Percentiles rank a stretch among this genome's conserved stretches.
Evolutionary conservation across 2,113 vertebrate genomes (phyloP).

Genomic region (Syngnathus typhle): DNA sequence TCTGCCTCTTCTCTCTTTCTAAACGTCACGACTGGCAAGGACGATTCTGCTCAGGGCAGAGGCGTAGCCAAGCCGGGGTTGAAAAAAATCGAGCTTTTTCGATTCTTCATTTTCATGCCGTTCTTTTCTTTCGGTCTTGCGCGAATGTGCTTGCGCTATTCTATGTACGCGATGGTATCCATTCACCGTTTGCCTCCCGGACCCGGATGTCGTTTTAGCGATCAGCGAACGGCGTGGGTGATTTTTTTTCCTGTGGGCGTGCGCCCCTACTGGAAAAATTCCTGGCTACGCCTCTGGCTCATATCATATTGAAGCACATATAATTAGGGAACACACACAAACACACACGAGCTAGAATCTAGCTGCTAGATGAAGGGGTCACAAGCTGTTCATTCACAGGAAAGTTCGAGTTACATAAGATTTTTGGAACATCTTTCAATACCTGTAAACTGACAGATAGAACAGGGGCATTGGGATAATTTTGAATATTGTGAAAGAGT

Average conservation of each 20-base stretch:
- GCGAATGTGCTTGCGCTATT: no score
- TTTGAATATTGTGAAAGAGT: neutral
- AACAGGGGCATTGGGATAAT: neutral
- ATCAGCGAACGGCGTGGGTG: no score
- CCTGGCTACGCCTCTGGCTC: no score
- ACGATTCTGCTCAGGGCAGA: neutral
- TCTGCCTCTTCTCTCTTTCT: neutral
- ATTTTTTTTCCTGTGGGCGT: no score
- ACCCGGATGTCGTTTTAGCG: no score
- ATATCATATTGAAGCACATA: neutral
- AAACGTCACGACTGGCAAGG: neutral
- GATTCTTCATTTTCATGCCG: no score
- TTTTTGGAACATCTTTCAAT: neutral
- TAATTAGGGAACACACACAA: constrained; percentile 2
- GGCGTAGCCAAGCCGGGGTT: no score
- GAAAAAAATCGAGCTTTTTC: no score
- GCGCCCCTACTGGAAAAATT: no score
- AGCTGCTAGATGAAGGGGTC: constrained; percentile 12
- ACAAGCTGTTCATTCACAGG: constrained; percentile 43
- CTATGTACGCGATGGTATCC: no score
- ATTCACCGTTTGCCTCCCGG: no score
- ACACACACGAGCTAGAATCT: constrained; percentile 6
- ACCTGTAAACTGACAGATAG: neutral
- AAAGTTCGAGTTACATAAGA: constrained; percentile 31
- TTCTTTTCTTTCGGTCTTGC: no score